A percentile compares a stretch with the other conserved stretches of the same genome.
Evolutionary conservation across 2,113 vertebrate species (phyloP).

Genomic region (Pomatorhinus ruficollis): DNA sequence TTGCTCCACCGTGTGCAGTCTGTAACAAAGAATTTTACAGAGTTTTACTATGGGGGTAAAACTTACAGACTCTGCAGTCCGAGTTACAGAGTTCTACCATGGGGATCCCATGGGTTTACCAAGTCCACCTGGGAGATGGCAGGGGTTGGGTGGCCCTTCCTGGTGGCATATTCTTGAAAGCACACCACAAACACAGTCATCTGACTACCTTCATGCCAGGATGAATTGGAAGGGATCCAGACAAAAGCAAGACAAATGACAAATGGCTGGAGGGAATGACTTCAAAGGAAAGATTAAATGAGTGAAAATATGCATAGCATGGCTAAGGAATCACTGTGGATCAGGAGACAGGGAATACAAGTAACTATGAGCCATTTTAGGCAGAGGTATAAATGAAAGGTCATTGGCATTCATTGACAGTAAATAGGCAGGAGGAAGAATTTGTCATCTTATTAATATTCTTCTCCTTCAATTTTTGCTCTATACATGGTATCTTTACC

Average conservation of each 20-base stretch:
- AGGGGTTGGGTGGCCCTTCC: neutral
- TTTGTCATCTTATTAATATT: neutral
- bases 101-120: neutral
- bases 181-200: neutral
- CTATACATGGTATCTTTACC: neutral
- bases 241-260: constrained; percentile 9
- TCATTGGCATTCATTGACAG: neutral
- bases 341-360: neutral
- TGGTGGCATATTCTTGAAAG: neutral
- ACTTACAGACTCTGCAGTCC: too few relatives aligned
- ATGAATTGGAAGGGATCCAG: neutral
- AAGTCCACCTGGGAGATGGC: neutral
- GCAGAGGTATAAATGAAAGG: neutral
- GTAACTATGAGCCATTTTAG: neutral
- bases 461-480: neutral
- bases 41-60: too few relatives aligned
- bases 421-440: neutral
- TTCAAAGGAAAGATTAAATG: constrained; percentile 39
- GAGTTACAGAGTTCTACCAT: too few relatives aligned
- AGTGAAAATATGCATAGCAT: neutral
- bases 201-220: neutral
- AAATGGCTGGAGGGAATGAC: constrained; percentile 16
- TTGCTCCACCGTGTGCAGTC: neutral
- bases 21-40: neutral
- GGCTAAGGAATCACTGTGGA: neutral